Evolutionary conservation across 2,797 vertebrate species (phyloP).

Genomic region (Pseudochromis fuscus): DNA sequence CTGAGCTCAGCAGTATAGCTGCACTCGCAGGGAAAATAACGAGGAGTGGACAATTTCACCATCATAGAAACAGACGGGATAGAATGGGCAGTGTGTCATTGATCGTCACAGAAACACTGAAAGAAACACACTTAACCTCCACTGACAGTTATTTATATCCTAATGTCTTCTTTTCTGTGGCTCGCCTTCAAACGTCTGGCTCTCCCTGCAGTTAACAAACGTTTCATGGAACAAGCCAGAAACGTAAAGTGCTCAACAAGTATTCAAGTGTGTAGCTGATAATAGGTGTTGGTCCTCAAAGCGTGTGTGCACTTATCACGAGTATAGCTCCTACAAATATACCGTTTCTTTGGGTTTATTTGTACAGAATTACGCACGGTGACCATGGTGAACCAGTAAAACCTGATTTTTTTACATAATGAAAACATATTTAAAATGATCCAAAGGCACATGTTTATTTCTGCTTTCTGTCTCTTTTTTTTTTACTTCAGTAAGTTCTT

Average conservation of each 20-base stretch:
- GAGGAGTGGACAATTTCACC: constrained; percentile 72
- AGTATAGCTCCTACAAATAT: background rate
- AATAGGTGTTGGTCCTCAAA: background rate
- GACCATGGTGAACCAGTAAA: too few species aligned
- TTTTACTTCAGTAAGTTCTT: too few species aligned
- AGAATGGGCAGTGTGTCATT: constrained; percentile 56
- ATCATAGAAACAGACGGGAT: constrained; percentile 58
- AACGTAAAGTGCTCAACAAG: constrained; percentile 31
- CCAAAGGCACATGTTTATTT: too few species aligned
- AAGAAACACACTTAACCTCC: constrained; percentile 9
- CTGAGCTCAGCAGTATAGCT: constrained; percentile 78
- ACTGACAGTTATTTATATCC: background rate
- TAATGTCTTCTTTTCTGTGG: constrained; percentile 10
- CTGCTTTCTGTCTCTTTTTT: too few species aligned
- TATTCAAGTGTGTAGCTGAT: background rate
- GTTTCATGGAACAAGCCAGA: background rate
- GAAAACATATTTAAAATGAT: too few species aligned
- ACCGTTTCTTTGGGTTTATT: background rate
- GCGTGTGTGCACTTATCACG: background rate
- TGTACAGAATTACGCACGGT: too few species aligned
- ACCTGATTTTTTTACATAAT: too few species aligned
- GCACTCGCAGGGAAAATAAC: constrained; percentile 64
- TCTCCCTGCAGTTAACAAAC: background rate
- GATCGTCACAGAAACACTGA: constrained; percentile 42
- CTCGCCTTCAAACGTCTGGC: background rate